phyloP scores from a whole-genome alignment of 2,113 vertebrate species.

The Paratilapia polleni region DNA sequence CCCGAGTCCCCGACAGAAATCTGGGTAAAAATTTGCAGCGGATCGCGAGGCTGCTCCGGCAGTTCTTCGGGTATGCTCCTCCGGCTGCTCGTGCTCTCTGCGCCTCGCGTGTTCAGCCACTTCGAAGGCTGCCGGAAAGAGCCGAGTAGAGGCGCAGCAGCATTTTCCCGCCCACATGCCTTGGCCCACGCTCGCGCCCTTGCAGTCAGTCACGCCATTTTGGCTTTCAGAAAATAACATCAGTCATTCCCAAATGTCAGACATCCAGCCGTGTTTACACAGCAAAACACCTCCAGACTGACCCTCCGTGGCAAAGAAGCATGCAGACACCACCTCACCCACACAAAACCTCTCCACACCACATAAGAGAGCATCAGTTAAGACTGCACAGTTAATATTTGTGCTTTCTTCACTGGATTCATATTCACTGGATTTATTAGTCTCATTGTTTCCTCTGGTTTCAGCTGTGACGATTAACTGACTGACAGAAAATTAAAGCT shows the following conservation, averaged over 20 bases:
- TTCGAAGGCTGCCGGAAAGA: conserved; percentile 29
- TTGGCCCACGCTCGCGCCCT: conserved; percentile 13
- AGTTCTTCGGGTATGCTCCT: background rate
- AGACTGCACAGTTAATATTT: no score
- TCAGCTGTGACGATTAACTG: no score
- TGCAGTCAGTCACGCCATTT: conserved; percentile 58
- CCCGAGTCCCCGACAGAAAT: conserved; percentile 17
- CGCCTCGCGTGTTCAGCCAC: conserved; percentile 20
- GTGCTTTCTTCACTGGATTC: no score
- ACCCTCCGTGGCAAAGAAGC: no score
- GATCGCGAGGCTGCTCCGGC: conserved; percentile 5
- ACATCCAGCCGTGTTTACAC: background rate
- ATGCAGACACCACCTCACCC: no score
- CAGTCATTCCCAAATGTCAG: background rate
- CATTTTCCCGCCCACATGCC: conserved; percentile 65
- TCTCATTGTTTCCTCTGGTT: no score
- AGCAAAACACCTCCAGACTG: background rate
- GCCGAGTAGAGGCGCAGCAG: conserved; percentile 50
- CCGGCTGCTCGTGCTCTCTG: background rate
- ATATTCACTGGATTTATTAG: no score
- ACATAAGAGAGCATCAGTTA: no score
- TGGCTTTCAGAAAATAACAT: conserved; percentile 47
- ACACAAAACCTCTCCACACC: no score
- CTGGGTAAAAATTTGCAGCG: background rate
- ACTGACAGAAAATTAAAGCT: no score